Evolutionary conservation across 2,113 vertebrate species (phyloP).

Genomic region (Cyprinodon brontotheroides): DNA sequence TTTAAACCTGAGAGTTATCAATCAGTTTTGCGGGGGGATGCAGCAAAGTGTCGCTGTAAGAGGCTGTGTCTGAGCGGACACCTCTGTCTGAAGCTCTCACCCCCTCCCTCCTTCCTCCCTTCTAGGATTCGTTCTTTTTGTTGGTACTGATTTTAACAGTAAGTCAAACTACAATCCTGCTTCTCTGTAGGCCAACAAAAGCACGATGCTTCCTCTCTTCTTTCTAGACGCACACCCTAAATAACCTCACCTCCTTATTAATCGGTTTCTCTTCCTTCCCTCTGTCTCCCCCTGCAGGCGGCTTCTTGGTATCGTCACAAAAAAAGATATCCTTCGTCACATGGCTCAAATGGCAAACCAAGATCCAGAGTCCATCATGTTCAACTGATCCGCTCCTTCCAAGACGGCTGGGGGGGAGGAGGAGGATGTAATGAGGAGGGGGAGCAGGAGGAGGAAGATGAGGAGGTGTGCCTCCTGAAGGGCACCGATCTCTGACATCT

Average conservation of each 20-base stretch:
- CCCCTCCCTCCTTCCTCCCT: constrained; percentile 14
- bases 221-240: neutral
- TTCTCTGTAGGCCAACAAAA: constrained; percentile 57
- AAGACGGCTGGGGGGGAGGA: constrained; percentile 79
- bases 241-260: neutral
- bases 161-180: constrained; percentile 1
- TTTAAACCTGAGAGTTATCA: neutral
- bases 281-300: constrained; percentile 83
- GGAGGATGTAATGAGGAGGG: constrained; percentile 81
- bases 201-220: constrained; percentile 31
- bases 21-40: neutral
- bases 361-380: constrained; percentile 99
- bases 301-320: constrained; percentile 99
- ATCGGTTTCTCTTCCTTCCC: constrained; percentile 1
- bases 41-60: neutral
- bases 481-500: constrained; percentile 86
- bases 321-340: constrained; percentile 99
- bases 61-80: too few species aligned
- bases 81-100: neutral
- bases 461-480: constrained; percentile 90
- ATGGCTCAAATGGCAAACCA: constrained; percentile 99
- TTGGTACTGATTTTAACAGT: constrained; percentile 32
- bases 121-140: constrained; percentile 60
- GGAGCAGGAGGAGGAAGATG: constrained; percentile 92
- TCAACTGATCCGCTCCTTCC: constrained; percentile 91